Base-by-base conservation (phyloP, 2,888 invertebrate genomes). In the Meteorus colon region DNA sequence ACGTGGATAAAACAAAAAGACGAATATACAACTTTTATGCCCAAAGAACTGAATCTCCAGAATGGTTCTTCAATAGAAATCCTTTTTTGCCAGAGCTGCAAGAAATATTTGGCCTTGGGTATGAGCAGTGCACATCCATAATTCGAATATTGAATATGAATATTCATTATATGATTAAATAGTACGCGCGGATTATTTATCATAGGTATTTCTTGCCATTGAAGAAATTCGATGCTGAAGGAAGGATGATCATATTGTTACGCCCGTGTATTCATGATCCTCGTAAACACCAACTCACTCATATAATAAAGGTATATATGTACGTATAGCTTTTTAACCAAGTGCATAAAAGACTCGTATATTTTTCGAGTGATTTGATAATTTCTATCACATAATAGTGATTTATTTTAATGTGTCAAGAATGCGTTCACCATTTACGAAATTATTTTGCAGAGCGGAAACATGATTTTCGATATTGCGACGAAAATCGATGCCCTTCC, bases 401-500 rank as follows among this genome's bases (percentile, higher is more conserved):
- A 73, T 65, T 14, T 41, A 29, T 55, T 41, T 74, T 27, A 45
- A 37, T 74, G 29, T 34, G 5, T 6, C 6, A 41, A 10, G 19
- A 4, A 3, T 48, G 8, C 37, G n/a, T 62, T 6, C 2, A 29
- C 4, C 60, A 48, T 59, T 55, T 51, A 14, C 37, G 16, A 45
- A 34, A 55, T 55, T n/a, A 48, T 66, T 71, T 73, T 80, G 77
- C 78, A 89, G 88, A 89, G 90, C 4, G 91, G 92, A 63, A 91
- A 92, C 87, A 94, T 94, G 93, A 88, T 92, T 65, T 84, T 93
- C 77, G 94, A 94, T 80, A 80, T 93, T n/a, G 90, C 92, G 1
- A 85, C 92, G 0, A 90, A 90, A 80, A 89, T 91, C 60, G 91
- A 92, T 83, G 91, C 92, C 0, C 90, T 90, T 16, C 91, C 92